Base-by-base conservation (phyloP, 2,888 invertebrate genomes). In the Apamea epomidion region DNA sequence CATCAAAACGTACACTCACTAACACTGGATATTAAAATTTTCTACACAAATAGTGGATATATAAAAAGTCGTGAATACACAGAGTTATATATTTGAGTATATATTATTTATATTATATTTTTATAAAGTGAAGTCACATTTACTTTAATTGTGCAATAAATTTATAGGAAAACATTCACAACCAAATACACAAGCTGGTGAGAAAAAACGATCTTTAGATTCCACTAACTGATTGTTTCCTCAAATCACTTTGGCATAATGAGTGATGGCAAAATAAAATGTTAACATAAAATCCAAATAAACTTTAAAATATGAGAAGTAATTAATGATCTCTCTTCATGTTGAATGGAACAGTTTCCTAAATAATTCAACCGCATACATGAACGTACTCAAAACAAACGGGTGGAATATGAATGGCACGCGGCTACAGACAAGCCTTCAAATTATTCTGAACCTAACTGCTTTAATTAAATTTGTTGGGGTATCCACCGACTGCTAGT, bases 91-190 rank as follows among this genome's bases (percentile, higher is more conserved):
- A 82, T 76, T 74, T 71, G 75, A 84, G 80, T 88, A 85, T 87
- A 87, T 68, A 81, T 60, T 81, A 81, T 60, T 81, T 68, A 64
- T 84, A 78, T 65, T 83, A 75, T 88, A 84, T 85, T 83, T 88
- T 74, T 78, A 78, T 45, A 90, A 90, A 87, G 87, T 87, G 74
- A 75, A 73, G 81, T 83, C 86, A 87, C 78, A 73, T 77, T 88
- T 80, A 83, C 74, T 84, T 83, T 82, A 78, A 88, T 87, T 86
- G 88, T 92, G 90, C 87, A 88, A 89, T 83, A 91, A 91, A 91
- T 92, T 90, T 90, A 91, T 94, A 94, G 93, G 94, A 94, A 93
- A 94, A 92, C 88, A 91, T 92, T 95, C 95, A 95, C 95, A 95
- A 95, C 95, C 95, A 88, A 95, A 93, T 93, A 93, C 92, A 93